A percentile compares a stretch with the other conserved stretches of the same genome.
These are phyloP conservation scores for Nemurella pictetii DNA, from an alignment of 2,888 invertebrate species.

Conservation along the genomic window DNA sequence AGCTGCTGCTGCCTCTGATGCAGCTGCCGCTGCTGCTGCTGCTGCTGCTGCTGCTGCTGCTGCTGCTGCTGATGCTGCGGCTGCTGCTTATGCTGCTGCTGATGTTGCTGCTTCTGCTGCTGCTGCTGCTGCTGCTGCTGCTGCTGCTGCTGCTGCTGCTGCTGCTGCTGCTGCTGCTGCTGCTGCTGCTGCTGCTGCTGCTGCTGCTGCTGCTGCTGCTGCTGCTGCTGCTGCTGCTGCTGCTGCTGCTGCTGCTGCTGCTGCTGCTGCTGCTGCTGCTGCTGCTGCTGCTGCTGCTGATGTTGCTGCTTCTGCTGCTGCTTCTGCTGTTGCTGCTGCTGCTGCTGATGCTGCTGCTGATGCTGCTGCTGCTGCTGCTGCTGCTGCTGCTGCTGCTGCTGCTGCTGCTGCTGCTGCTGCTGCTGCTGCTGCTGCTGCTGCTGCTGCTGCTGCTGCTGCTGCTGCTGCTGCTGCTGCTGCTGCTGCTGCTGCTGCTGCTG, in stretches of 20 bases:
- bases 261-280: slow-evolving; percentile 25
- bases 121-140: too few relatives aligned
- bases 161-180: slow-evolving; percentile 8
- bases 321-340: too few relatives aligned
- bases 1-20: too few relatives aligned
- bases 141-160: slow-evolving; percentile 16
- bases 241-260: slow-evolving; percentile 16
- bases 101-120: too few relatives aligned
- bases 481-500: neutral
- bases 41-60: too few relatives aligned
- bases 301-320: too few relatives aligned
- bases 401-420: slow-evolving; percentile 27
- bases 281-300: too few relatives aligned
- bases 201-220: slow-evolving; percentile 29
- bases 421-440: slow-evolving; percentile 33
- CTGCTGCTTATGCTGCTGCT: too few relatives aligned
- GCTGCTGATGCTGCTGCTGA: too few relatives aligned
- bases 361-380: too few relatives aligned
- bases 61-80: too few relatives aligned
- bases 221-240: neutral
- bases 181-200: slow-evolving; percentile 15
- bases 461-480: slow-evolving; percentile 18
- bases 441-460: slow-evolving; percentile 31
- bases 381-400: slow-evolving; percentile 27
- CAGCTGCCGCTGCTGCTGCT: too few relatives aligned